phyloP scores from a whole-genome alignment of 2,113 vertebrate genomes.

The Marmota flaviventris region DNA sequence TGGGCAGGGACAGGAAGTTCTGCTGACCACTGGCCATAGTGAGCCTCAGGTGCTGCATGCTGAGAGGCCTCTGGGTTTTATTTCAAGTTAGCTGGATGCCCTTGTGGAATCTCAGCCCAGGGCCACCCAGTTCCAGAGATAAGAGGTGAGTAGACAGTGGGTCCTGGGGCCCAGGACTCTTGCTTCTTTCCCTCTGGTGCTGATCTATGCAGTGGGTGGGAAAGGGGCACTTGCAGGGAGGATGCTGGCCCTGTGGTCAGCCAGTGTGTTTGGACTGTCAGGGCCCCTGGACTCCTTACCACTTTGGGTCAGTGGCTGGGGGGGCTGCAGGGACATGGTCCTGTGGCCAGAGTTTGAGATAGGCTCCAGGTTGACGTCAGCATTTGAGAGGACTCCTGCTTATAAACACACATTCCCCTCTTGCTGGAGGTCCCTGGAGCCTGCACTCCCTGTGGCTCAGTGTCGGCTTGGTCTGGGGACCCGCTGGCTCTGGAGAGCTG shows the following conservation, averaged over 20 bases:
- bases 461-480: background rate
- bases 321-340: no score
- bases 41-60: no score
- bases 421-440: background rate
- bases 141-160: no score
- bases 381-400: background rate
- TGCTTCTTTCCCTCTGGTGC: no score
- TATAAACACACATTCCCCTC: background rate
- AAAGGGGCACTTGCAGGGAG: no score
- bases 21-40: background rate
- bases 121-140: no score
- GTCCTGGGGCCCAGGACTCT: no score
- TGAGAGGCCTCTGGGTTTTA: background rate
- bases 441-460: accelerated
- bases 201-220: no score
- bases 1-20: background rate
- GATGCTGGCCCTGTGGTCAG: background rate
- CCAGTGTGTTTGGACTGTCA: no score
- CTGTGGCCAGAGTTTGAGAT: no score
- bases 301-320: background rate
- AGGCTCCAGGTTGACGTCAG: no score
- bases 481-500: background rate
- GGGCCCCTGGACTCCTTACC: no score
- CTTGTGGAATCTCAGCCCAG: background rate
- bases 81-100: background rate